A percentile compares a stretch with the other conserved stretches of the same genome.
Evolutionary conservation across 2,888 invertebrate species (phyloP).

Genomic region (Ptycholaimellus sp.): DNA sequence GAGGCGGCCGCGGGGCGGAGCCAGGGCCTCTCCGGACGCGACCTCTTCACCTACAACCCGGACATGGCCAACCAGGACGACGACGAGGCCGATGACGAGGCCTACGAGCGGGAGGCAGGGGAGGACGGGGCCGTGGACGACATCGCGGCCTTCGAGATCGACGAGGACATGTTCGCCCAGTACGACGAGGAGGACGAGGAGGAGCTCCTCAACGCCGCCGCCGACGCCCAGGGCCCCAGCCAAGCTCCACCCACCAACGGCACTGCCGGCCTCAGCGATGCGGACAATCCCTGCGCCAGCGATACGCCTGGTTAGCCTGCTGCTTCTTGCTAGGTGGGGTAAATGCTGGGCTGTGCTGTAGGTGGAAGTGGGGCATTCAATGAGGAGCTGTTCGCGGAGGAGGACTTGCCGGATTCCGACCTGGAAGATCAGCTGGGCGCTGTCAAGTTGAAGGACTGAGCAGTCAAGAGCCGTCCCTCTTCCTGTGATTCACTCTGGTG

Average conservation of each 20-base stretch:
- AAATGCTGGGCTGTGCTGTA: too few species aligned
- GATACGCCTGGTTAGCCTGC: neutral
- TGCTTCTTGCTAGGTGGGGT: slow-evolving; percentile 3
- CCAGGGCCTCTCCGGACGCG: slow-evolving; percentile 80
- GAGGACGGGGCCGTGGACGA: slow-evolving; percentile 14
- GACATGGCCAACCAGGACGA: slow-evolving; percentile 55
- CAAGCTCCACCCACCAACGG: slow-evolving; percentile 7
- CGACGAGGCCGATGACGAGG: slow-evolving; percentile 50
- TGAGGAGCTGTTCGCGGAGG: slow-evolving; percentile 22
- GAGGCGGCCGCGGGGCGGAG: too few species aligned
- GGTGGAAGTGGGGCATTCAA: slow-evolving; percentile 10
- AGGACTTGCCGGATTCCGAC: slow-evolving; percentile 16
- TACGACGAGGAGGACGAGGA: slow-evolving; percentile 35
- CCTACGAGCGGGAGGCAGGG: slow-evolving; percentile 15
- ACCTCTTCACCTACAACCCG: slow-evolving; percentile 98
- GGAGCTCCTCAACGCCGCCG: too few species aligned
- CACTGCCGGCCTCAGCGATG: slow-evolving; percentile 8
- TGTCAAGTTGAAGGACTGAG: too few species aligned
- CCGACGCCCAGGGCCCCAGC: slow-evolving; percentile 8
- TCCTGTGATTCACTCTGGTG: too few species aligned
- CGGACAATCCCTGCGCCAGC: neutral
- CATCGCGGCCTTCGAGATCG: slow-evolving; percentile 20
- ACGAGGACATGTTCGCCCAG: slow-evolving; percentile 20
- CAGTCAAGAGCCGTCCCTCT: too few species aligned
- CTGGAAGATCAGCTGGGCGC: too few species aligned